These are phyloP conservation scores for Villa cingulata DNA, from an alignment of 2,888 invertebrate genomes.

Conservation along the genomic window DNA sequence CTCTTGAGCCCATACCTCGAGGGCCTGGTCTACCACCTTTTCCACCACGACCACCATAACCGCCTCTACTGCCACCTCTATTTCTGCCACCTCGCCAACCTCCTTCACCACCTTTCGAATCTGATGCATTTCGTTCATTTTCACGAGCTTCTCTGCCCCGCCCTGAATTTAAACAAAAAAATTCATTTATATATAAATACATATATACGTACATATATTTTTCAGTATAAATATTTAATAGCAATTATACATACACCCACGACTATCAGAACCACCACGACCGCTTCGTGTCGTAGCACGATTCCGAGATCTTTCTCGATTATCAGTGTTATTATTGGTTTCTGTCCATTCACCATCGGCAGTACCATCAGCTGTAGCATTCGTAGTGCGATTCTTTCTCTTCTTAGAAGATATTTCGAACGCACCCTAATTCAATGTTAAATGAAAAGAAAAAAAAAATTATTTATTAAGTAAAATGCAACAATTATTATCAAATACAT, in stretches of 20 bases:
- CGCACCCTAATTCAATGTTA: conserved; percentile 45
- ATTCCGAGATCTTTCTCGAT: conserved; percentile 34
- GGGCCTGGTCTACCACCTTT: conserved; percentile 33
- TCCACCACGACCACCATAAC: conserved; percentile 39
- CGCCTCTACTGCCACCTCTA: conserved; percentile 37
- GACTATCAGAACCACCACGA: conserved; percentile 39
- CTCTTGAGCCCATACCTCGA: conserved; percentile 18
- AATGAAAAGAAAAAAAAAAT: conserved; percentile 2
- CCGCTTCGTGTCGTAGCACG: conserved; percentile 35
- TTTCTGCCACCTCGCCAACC: conserved; percentile 38
- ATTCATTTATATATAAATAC: neutral
- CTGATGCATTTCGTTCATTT: conserved; percentile 42
- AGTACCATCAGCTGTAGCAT: conserved; percentile 39
- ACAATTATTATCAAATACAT: neutral
- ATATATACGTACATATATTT: too few species aligned
- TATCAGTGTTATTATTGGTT: conserved; percentile 26
- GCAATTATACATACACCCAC: conserved; percentile 36
- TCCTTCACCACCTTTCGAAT: conserved; percentile 32
- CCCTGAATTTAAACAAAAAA: conserved; percentile 34
- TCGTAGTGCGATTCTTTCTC: conserved; percentile 64
- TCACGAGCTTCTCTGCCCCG: conserved; percentile 50
- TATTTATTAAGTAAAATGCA: neutral
- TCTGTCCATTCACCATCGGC: conserved; percentile 37
- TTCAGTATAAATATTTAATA: neutral
- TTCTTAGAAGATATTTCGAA: conserved; percentile 81